Conservation (phyloP, 2,888 invertebrate species). For the Masnerella sp. region DNA sequence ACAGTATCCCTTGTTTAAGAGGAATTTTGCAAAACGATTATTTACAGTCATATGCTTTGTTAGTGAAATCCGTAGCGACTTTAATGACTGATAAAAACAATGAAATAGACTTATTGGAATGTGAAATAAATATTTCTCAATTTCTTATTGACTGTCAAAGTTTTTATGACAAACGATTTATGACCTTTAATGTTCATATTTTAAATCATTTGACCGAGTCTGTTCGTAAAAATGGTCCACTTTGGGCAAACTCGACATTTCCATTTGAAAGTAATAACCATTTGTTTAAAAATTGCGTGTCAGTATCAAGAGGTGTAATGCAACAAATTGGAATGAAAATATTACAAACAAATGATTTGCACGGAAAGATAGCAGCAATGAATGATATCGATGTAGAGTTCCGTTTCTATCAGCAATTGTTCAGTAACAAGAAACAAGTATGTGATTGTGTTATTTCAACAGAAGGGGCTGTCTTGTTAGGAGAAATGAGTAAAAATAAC, state of each 20-base stretch:
- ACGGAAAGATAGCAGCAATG: too few relatives aligned
- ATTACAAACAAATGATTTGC: too few relatives aligned
- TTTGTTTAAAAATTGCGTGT: constrained; percentile 42
- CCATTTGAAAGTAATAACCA: constrained; percentile 51
- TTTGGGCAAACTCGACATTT: constrained; percentile 54
- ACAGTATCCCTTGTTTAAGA: constrained; percentile 42
- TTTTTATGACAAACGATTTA: constrained; percentile 44
- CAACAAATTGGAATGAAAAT: constrained; percentile 53
- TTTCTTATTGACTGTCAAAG: constrained; percentile 53
- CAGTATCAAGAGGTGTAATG: constrained; percentile 46
- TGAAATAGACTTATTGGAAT: constrained; percentile 37
- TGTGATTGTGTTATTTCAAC: too few relatives aligned
- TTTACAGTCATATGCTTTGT: constrained; percentile 26
- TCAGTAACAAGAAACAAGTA: too few relatives aligned
- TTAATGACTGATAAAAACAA: constrained; percentile 26
- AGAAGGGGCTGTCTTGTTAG: too few relatives aligned
- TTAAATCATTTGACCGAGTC: constrained; percentile 45
- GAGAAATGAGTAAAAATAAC: too few relatives aligned
- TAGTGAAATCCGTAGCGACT: constrained; percentile 32
- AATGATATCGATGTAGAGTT: too few relatives aligned
- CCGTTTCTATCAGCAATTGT: too few relatives aligned
- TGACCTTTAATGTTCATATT: constrained; percentile 60
- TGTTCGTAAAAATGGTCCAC: constrained; percentile 52
- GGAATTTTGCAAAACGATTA: constrained; percentile 25
- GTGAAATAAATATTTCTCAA: constrained; percentile 46